Percentiles rank a stretch among this genome's conserved stretches.
Conservation (phyloP, 2,888 invertebrate genomes). For the Cremastinae sp. region DNA sequence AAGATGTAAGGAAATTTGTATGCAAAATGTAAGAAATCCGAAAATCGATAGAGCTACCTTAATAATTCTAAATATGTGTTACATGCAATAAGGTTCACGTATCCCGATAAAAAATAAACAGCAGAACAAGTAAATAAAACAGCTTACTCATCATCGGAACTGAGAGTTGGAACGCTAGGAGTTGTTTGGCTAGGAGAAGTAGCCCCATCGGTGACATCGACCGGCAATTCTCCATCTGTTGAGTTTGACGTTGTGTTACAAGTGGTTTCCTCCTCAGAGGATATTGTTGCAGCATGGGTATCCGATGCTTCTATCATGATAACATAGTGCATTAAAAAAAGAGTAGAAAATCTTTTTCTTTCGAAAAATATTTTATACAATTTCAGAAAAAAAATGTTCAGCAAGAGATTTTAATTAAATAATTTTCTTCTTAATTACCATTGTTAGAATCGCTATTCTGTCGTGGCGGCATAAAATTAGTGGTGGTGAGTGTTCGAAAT, state of each 20-base stretch:
- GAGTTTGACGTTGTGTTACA: constrained; percentile 70
- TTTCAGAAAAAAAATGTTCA: background rate
- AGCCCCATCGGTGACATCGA: constrained; percentile 76
- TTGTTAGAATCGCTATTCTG: constrained; percentile 66
- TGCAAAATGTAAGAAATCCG: background rate
- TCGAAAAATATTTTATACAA: background rate
- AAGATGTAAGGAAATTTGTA: too few species aligned
- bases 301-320: constrained; percentile 67
- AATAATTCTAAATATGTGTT: constrained; percentile 1
- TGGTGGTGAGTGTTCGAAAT: constrained; percentile 70
- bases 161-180: constrained; percentile 71
- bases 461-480: constrained; percentile 68
- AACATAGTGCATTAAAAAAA: background rate
- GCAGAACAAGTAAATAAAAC: constrained; percentile 17
- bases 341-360: background rate
- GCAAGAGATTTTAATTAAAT: background rate
- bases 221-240: constrained; percentile 70
- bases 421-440: constrained; percentile 60
- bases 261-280: constrained; percentile 70
- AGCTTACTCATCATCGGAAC: constrained; percentile 76
- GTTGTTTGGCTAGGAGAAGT: constrained; percentile 74
- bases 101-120: constrained; percentile 12
- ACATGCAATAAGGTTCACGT: constrained; percentile 18
- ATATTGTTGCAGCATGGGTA: constrained; percentile 68
- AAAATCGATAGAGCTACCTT: background rate